phyloP scores from a whole-genome alignment of 2,888 invertebrate species.

The Alcis repandata region DNA sequence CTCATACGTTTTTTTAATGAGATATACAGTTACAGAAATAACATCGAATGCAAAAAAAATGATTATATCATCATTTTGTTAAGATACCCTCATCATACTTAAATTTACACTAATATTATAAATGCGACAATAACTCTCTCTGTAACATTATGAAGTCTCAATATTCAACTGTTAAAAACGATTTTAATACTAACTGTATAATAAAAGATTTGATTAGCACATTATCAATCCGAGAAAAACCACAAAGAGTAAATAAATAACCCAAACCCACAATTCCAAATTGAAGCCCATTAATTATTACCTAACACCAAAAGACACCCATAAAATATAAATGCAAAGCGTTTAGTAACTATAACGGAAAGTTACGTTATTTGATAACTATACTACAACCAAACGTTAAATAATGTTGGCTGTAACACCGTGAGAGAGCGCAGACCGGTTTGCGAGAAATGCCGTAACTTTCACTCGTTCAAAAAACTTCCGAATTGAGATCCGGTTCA shows the following conservation, averaged over 20 bases:
- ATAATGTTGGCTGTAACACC: constrained; percentile 71
- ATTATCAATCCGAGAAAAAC: not conserved
- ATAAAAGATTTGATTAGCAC: too few relatives aligned
- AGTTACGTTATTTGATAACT: constrained; percentile 39
- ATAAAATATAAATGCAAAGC: constrained; percentile 31
- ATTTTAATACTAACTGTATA: too few relatives aligned
- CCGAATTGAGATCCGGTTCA: constrained; percentile 74
- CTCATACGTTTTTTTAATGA: too few relatives aligned
- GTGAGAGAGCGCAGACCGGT: constrained; percentile 72
- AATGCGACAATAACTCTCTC: not conserved
- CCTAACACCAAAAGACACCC: constrained; percentile 13
- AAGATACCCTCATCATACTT: too few relatives aligned
- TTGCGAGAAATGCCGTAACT: constrained; percentile 70
- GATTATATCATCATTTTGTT: too few relatives aligned
- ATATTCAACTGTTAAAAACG: too few relatives aligned
- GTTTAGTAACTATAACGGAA: constrained; percentile 13
- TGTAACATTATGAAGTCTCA: too few relatives aligned
- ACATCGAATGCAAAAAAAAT: too few relatives aligned
- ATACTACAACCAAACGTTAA: constrained; percentile 61
- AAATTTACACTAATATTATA: not conserved
- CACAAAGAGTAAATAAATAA: not conserved
- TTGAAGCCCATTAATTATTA: constrained; percentile 21
- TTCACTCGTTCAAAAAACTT: constrained; percentile 73
- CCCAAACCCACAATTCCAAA: not conserved
- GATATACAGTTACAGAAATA: too few relatives aligned